Evolutionary conservation across 2,113 vertebrate species (phyloP), one percentile per base, ranked within the genome.

Genomic region (Chroicocephalus ridibundus): DNA sequence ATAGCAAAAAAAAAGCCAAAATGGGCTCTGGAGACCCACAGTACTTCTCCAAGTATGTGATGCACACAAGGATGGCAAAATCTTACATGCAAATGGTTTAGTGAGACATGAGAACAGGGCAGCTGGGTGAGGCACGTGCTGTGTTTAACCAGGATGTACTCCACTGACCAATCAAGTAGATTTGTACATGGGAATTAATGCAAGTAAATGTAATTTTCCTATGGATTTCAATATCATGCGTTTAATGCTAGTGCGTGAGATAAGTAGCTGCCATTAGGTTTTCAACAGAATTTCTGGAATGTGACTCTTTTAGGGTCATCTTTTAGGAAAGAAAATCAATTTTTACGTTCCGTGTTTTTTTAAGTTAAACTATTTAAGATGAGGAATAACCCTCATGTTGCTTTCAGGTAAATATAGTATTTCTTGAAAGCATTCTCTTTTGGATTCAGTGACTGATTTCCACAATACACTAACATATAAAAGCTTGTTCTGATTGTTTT

Each of bases 171-270:
- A 7, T 19, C 26, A 55, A 55, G 6, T 34, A 61, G 68, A 61
- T 17, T 24, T 49, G 13, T 51, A 19, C 18, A 22, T 21, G 8
- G 29, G 32, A 44, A 57, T 38, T 57, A 49, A 29, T 26, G 32
- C 3, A 62, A 69, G 11, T 49, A 84, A n/a, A 58, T 32, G 11
- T n/a, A 46, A 15, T 58, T 86, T 81, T 70, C 20, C 10, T 51
- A 52, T 24, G n/a, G 16, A 57, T 44, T 31, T 80, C 29, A 46
- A 4, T n/a, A 51, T 34, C 25, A 38, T 18, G 13, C 1, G 0
- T 75, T 69, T 51, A 69, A 84, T 61, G 11, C 0, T 75, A 34
- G 5, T 49, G 14, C 27, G 38, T 32, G 14, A 47, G 9, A 25
- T 71, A 88, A 42, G 24, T 32, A 34, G 19, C 3, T 68, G 40